phyloP scores from a whole-genome alignment of 2,797 vertebrate species.

The Rhyacichthys aspro region DNA sequence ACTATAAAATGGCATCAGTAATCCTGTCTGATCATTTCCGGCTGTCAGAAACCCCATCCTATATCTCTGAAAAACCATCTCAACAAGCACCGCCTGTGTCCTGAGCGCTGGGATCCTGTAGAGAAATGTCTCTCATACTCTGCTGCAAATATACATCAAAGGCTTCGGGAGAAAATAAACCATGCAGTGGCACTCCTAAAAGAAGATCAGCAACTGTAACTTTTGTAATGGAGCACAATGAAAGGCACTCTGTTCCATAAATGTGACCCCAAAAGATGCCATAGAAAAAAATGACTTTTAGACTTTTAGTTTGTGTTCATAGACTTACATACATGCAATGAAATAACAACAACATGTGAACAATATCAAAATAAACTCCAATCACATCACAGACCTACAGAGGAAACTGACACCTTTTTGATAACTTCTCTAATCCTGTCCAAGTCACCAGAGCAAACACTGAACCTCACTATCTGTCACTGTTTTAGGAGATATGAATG shows the following conservation, averaged over 20 bases:
- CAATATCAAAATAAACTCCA: no score
- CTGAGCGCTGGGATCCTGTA: conserved; percentile 6
- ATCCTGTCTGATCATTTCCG: conserved; percentile 16
- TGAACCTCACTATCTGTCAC: no score
- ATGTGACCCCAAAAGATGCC: background rate
- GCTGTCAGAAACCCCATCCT: conserved; percentile 3
- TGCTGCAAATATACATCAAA: conserved; percentile 6
- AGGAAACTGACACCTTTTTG: no score
- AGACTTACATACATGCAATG: no score
- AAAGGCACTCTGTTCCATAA: background rate
- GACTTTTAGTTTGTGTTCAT: no score
- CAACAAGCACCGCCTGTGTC: background rate
- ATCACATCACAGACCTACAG: no score
- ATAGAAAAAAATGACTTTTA: no score
- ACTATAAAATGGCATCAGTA: conserved; percentile 12
- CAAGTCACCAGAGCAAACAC: no score
- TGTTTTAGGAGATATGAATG: background rate
- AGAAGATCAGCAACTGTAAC: background rate
- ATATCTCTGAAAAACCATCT: background rate
- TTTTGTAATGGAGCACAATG: background rate
- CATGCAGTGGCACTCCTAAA: background rate
- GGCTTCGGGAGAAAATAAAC: background rate
- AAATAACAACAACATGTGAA: no score
- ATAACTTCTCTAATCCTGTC: no score
- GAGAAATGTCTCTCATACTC: background rate